Evolutionary conservation across 2,797 vertebrate species (phyloP), one percentile per base, ranked within the genome.

Genomic region (Oophaga sylvatica): DNA sequence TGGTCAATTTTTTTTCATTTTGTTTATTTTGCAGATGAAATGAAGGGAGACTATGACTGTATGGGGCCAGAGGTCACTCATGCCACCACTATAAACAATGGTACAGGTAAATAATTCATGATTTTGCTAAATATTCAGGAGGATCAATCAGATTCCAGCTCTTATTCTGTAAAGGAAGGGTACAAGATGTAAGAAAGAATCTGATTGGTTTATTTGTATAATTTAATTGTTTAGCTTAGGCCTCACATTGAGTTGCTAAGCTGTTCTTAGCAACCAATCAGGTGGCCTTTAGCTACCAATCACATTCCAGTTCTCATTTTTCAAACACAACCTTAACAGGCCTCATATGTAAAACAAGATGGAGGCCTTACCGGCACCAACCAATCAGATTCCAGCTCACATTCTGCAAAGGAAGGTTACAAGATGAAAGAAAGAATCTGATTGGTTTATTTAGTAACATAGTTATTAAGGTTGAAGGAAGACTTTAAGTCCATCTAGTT

Each of bases 1-100:
- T 3, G 20, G 2, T 7, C 15, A 0, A 26, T 26, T 53, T 76
- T 22, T 67, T 11, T 31, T 35, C 16, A 15, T 67, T 11, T 70
- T 19, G 35, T 53, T 91, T 62, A 11, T 88, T 91, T 90, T 91
- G 84, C 95, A 99, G 98, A 99, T 96, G 98, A 99, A 96, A 97
- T 99, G 93, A 99, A 99, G 93, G 98, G 98, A 93, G 98, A 98
- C 90, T 99, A 97, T 91, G 97, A 98, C 95, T 95, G 95, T 92
- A 94, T 99, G 96, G 97, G 97, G 94, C 94, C 97, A 57, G 98
- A 98, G 91, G 94, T 95, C 94, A 88, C 96, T 89, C 93, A 98
- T 93, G 96, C 97, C 95, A 94, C 96, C 79, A 91, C 97, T 85
- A 96, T 96, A 93, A 99, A 98, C 93, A 95, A 96, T 87, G 97